A percentile compares a stretch with the other conserved stretches of the same genome.
phyloP scores from a whole-genome alignment of 2,113 vertebrate genomes.

The Oceanites oceanicus region DNA sequence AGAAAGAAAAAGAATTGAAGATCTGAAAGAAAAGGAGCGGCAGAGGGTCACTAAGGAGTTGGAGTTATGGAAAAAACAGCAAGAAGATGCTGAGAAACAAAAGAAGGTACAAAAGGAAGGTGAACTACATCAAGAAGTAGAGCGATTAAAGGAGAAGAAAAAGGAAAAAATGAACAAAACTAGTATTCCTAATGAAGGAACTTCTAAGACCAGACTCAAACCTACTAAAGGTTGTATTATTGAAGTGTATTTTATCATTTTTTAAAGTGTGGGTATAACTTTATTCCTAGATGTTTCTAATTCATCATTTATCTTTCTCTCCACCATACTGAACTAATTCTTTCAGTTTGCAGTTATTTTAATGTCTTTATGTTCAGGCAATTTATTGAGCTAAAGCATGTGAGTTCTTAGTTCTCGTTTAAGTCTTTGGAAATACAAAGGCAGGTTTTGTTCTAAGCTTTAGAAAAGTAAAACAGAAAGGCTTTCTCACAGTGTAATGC shows the following conservation, averaged over 20 bases:
- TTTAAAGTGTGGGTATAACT: not conserved
- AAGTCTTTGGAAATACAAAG: not conserved
- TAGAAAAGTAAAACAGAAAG: not conserved
- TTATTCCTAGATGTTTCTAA: not conserved
- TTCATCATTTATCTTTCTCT: not conserved
- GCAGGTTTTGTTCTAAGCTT: not conserved
- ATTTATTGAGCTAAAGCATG: not conserved
- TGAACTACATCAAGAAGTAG: not conserved
- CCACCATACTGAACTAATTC: not conserved
- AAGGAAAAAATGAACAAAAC: not conserved
- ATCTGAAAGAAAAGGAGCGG: constrained; percentile 82
- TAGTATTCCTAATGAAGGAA: not conserved
- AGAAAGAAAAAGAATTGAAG: constrained; percentile 82
- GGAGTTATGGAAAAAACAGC: constrained; percentile 79
- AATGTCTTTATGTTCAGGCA: not conserved
- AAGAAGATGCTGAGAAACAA: constrained; percentile 63
- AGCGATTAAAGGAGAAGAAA: constrained; percentile 30
- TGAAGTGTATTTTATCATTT: not conserved
- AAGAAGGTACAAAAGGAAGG: constrained; percentile 3
- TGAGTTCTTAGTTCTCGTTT: not conserved
- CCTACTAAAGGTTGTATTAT: constrained; percentile 52
- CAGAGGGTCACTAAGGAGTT: constrained; percentile 80
- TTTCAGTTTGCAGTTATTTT: not conserved
- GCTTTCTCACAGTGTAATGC: not conserved
- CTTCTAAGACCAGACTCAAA: not conserved